A percentile compares a stretch with the other conserved stretches of the same genome.
Evolutionary conservation across 2,888 invertebrate species (phyloP).

Genomic region (Andrena bucephala): DNA sequence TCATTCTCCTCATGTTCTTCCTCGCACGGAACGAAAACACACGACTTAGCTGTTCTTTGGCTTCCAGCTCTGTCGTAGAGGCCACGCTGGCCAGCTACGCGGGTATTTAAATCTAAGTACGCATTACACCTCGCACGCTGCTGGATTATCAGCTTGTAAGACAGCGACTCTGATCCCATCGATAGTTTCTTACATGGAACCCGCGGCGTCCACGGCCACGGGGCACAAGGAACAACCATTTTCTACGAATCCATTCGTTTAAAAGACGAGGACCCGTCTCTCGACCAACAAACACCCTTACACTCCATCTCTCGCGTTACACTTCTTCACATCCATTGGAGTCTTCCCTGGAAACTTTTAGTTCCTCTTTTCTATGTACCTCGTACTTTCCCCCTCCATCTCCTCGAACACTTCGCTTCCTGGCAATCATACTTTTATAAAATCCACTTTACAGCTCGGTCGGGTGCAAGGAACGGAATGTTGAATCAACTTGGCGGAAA

Average conservation of each 20-base stretch:
- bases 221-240: slow-evolving; percentile 68
- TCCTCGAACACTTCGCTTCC: neutral
- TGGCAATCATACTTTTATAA: neutral
- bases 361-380: neutral
- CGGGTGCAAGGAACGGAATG: slow-evolving; percentile 20
- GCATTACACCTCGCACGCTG: slow-evolving; percentile 35
- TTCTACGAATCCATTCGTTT: slow-evolving; percentile 25
- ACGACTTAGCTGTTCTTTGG: slow-evolving; percentile 63
- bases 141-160: slow-evolving; percentile 58
- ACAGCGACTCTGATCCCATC: slow-evolving; percentile 67
- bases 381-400: too few relatives aligned
- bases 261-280: neutral
- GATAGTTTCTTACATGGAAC: slow-evolving; percentile 58
- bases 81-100: slow-evolving; percentile 29
- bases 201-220: slow-evolving; percentile 39
- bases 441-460: neutral
- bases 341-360: neutral
- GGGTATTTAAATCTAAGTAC: slow-evolving; percentile 60
- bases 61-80: slow-evolving; percentile 60
- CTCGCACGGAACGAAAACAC: slow-evolving; percentile 42
- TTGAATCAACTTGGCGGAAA: slow-evolving; percentile 32
- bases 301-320: neutral
- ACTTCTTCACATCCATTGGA: neutral
- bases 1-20: neutral
- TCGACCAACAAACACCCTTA: neutral